Percentiles rank a stretch among this genome's conserved stretches.
phyloP scores from a whole-genome alignment of 1,140 invertebrate species.

The Hypothenemus hampei region DNA sequence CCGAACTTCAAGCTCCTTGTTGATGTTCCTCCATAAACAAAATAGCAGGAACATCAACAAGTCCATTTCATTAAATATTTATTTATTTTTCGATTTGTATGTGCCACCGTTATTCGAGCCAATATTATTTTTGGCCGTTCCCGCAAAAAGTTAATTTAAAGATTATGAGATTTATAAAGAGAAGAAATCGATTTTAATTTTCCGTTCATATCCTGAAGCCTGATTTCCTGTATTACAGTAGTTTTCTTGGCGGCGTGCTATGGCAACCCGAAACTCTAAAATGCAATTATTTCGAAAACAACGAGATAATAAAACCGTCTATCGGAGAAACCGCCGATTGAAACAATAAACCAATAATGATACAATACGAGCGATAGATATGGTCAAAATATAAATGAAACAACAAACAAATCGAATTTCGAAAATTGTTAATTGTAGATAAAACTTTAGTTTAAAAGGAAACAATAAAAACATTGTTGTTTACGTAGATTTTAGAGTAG shows the following conservation, averaged over 20 bases:
- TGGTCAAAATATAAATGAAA: conserved; percentile 40
- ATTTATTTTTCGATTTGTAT: conserved; percentile 11
- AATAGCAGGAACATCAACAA: too few relatives aligned
- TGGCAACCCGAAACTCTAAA: conserved; percentile 32
- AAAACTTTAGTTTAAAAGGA: too few relatives aligned
- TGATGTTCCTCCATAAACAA: too few relatives aligned
- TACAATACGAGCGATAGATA: conserved; percentile 35
- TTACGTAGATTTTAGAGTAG: too few relatives aligned
- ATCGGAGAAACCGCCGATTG: conserved; percentile 36
- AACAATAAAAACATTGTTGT: too few relatives aligned
- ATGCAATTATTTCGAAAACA: conserved; percentile 41
- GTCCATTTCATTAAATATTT: too few relatives aligned
- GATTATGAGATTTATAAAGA: conserved; percentile 27
- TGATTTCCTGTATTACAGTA: not conserved
- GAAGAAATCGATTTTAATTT: conserved; percentile 27
- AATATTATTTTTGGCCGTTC: conserved; percentile 28
- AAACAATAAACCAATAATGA: conserved; percentile 43
- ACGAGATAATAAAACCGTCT: conserved; percentile 37
- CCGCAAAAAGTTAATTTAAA: conserved; percentile 29
- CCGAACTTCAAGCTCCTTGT: too few relatives aligned
- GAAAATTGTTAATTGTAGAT: conserved; percentile 42
- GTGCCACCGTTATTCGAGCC: conserved; percentile 20
- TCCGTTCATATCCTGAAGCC: conserved; percentile 16
- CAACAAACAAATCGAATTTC: conserved; percentile 41
- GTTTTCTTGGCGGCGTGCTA: conserved; percentile 1